Evolutionary conservation across 2,888 invertebrate genomes (phyloP).

Genomic region (Dorcus hopei): DNA sequence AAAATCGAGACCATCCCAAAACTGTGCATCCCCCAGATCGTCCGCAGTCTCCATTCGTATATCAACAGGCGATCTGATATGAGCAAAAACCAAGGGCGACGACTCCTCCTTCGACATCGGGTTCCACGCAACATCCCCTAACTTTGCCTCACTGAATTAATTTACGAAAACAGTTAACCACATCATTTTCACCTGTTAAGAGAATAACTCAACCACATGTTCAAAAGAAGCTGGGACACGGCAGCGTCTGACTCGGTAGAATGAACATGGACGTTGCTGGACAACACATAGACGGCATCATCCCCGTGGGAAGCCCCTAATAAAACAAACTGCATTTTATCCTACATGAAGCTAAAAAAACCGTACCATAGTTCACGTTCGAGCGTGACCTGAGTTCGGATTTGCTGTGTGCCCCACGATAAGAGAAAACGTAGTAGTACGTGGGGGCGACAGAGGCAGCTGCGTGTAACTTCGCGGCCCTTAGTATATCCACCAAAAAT

Average conservation of each 20-base stretch:
- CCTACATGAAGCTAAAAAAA: background rate
- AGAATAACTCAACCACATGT: conserved; percentile 58
- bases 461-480: conserved; percentile 60
- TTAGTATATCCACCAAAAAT: conserved; percentile 59
- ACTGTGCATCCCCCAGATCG: conserved; percentile 56
- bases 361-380: conserved; percentile 56
- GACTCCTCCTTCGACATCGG: conserved; percentile 46
- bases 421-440: conserved; percentile 64
- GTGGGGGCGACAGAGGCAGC: conserved; percentile 56
- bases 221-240: conserved; percentile 54
- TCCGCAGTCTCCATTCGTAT: conserved; percentile 48
- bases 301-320: conserved; percentile 65
- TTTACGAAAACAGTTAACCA: background rate
- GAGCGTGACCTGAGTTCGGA: conserved; percentile 55
- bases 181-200: conserved; percentile 54
- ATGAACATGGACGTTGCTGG: conserved; percentile 41
- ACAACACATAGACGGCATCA: conserved; percentile 56
- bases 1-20: conserved; percentile 62
- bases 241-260: conserved; percentile 50
- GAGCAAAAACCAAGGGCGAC: conserved; percentile 51
- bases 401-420: conserved; percentile 58
- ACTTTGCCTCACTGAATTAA: conserved; percentile 26
- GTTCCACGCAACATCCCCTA: conserved; percentile 49
- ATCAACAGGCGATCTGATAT: conserved; percentile 52
- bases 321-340: background rate